Conservation (phyloP, 2,113 vertebrate genomes). For the Cyprinodon tularosa region DNA sequence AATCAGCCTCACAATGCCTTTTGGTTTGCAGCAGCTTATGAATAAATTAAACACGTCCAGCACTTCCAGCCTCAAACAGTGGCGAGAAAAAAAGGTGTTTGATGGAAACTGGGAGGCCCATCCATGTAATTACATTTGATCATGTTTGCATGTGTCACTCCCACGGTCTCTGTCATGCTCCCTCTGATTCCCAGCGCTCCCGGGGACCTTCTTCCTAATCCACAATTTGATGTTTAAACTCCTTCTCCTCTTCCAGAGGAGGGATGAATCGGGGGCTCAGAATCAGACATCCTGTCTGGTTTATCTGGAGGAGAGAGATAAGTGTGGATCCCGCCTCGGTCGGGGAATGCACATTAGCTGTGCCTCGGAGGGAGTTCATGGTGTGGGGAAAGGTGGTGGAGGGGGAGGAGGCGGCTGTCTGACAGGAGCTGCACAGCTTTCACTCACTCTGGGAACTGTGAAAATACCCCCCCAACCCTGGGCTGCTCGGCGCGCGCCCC, state of each 20-base stretch:
- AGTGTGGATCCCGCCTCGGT: conserved; percentile 64
- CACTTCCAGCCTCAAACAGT: conserved; percentile 47
- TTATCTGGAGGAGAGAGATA: conserved; percentile 76
- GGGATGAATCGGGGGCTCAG: conserved; percentile 56
- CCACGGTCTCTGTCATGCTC: conserved; percentile 63
- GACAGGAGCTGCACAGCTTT: conserved; percentile 63
- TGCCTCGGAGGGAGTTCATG: conserved; percentile 64
- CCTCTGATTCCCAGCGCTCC: conserved; percentile 52
- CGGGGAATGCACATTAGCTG: conserved; percentile 64
- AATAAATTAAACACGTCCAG: conserved; percentile 61
- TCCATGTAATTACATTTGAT: conserved; percentile 78
- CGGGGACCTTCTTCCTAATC: conserved; percentile 67
- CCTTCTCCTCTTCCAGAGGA: conserved; percentile 20
- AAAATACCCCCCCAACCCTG: conserved; percentile 56
- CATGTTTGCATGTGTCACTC: conserved; percentile 75
- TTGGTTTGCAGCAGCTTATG: conserved; percentile 53
- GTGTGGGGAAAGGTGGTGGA: conserved; percentile 31
- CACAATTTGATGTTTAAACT: conserved; percentile 52
- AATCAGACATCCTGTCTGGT: conserved; percentile 69
- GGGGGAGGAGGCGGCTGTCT: conserved; percentile 37
- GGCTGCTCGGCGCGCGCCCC: no score
- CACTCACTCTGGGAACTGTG: conserved; percentile 68
- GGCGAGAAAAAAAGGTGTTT: conserved; percentile 57
- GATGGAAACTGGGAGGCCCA: conserved; percentile 69
- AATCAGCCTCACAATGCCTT: conserved; percentile 52